phyloP scores from a whole-genome alignment of 2,888 invertebrate genomes.

The Latheticus oryzae region DNA sequence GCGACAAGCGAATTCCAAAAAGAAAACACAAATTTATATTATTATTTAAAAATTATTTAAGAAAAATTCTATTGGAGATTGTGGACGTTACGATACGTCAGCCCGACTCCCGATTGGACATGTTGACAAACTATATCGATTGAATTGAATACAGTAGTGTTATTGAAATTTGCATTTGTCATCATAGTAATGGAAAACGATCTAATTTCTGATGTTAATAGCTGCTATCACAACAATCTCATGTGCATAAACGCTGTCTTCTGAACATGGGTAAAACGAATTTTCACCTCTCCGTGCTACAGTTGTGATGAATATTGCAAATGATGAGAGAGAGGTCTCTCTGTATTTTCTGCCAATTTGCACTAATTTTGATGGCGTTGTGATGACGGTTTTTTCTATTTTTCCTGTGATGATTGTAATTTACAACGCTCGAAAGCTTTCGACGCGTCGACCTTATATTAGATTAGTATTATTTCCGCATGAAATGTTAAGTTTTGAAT shows the following conservation, averaged over 20 bases:
- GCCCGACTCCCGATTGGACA: constrained; percentile 12
- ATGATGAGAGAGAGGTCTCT: constrained; percentile 54
- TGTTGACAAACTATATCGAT: constrained; percentile 28
- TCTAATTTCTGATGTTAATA: constrained; percentile 32
- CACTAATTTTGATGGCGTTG: constrained; percentile 67
- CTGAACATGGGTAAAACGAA: constrained; percentile 20
- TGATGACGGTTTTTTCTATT: constrained; percentile 64
- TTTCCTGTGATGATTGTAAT: constrained; percentile 65
- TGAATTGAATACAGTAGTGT: constrained; percentile 14
- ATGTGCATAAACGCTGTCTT: constrained; percentile 8
- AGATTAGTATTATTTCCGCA: constrained; percentile 64
- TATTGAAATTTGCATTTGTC: constrained; percentile 37
- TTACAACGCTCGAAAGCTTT: constrained; percentile 60
- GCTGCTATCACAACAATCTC: constrained; percentile 36
- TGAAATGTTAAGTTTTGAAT: constrained; percentile 56
- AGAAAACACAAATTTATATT: background rate
- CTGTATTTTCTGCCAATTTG: constrained; percentile 66
- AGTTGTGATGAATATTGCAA: constrained; percentile 34
- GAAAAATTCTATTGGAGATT: background rate
- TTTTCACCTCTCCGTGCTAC: constrained; percentile 21
- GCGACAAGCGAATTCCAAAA: too few species aligned
- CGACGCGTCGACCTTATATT: constrained; percentile 59
- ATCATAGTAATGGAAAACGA: constrained; percentile 22
- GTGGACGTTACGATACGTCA: background rate
- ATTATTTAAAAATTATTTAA: too few species aligned